Base-by-base conservation (phyloP, 2,888 invertebrate genomes). In the Corythucha ciliata region DNA sequence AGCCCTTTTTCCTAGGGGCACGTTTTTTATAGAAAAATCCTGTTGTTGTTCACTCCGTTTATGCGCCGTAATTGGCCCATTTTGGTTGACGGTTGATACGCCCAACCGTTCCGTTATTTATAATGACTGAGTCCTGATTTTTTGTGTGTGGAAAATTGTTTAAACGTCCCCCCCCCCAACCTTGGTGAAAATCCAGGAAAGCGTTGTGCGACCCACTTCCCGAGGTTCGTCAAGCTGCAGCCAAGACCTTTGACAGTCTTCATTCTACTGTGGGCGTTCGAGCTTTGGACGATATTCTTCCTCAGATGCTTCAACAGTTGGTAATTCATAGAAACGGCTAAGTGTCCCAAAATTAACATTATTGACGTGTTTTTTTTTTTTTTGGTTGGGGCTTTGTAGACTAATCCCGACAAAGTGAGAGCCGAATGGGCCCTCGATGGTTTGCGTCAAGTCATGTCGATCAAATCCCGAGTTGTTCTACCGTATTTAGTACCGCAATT, bases 401-500 rank as follows among this genome's bases (percentile, higher is more conserved):
- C 84, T 61, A 79, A 88, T 66, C 80, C 83, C 1, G 83, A 93
- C 71, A 76, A 80, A 0, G 78, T 76, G 20, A 71, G 81, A 46
- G 89, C 89, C 0, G 94, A 94, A 65, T 84, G 85, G 65, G 88
- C 94, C 8, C 74, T 98, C 58, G 97, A 98, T 68, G 98, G 97
- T 18, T 74, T 98, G 60, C 80, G 90, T 53, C 94, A 96, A 76
- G 89, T 98, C 33, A 93, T 98, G 91, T 83, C 89, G 12, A 88
- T 96, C 52, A 97, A 96, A 72, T 91, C 93, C 0, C 78, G 89
- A 60, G 93, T 92, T 0, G 94, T 97, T 49, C 72, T 98, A 60
- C 97, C 97, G 1, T 96, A 94, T 70, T 77, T 98, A 56, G 85
- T 99, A 55, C 97, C 97, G 3, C 87, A 93, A 72, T 72, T 98